These are phyloP conservation scores for Spheniscus humboldti DNA, from an alignment of 2,797 vertebrate genomes.

Conservation along the genomic window DNA sequence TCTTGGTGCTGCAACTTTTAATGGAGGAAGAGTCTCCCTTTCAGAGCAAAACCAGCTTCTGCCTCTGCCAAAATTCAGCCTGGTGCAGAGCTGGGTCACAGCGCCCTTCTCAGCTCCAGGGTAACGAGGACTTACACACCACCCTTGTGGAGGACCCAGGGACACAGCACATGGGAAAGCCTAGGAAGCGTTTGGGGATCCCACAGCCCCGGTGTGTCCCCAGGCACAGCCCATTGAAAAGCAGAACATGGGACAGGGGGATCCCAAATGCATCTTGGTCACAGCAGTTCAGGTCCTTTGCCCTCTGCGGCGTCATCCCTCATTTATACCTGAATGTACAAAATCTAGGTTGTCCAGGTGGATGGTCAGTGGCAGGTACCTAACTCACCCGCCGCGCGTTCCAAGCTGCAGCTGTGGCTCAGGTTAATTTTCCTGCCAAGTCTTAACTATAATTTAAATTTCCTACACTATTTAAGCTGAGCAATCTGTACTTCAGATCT, in stretches of 20 bases:
- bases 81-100: neutral
- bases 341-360: neutral
- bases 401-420: neutral
- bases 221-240: neutral
- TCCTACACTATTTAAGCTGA: constrained; percentile 16
- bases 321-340: neutral
- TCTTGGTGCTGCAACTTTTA: neutral
- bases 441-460: constrained; percentile 36
- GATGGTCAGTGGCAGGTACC: neutral
- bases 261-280: neutral
- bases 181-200: neutral
- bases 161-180: neutral
- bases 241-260: neutral
- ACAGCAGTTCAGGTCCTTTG: neutral
- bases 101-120: neutral
- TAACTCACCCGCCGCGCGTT: neutral
- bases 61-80: neutral
- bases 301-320: neutral
- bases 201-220: rapidly evolving
- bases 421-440: constrained; percentile 34
- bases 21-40: neutral
- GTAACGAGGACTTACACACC: neutral
- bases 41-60: neutral
- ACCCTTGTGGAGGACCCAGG: neutral
- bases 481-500: constrained; percentile 37